A percentile compares a stretch with the other conserved stretches of the same genome.
These are phyloP conservation scores for Gobionotothen gibberifrons DNA, from an alignment of 2,797 vertebrate species.

Conservation along the genomic window DNA sequence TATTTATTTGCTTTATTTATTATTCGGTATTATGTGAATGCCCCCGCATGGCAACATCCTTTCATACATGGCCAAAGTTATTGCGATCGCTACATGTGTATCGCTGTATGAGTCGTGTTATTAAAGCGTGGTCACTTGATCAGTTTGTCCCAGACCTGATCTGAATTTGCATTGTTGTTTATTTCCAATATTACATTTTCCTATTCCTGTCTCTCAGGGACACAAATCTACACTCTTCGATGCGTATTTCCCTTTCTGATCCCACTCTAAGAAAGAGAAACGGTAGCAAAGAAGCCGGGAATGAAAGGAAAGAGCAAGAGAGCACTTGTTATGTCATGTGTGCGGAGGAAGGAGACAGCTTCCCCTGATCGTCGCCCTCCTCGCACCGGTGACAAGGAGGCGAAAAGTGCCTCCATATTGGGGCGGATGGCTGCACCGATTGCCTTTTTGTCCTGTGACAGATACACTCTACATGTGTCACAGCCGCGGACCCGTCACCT, in stretches of 20 bases:
- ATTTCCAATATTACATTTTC: slow-evolving; percentile 12
- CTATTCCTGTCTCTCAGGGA: slow-evolving; percentile 7
- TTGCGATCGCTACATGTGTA: not conserved
- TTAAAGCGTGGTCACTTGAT: slow-evolving; percentile 7
- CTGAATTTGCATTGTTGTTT: slow-evolving; percentile 20
- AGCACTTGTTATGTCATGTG: slow-evolving; percentile 58
- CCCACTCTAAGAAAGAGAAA: not conserved
- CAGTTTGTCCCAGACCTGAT: not conserved
- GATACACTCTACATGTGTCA: slow-evolving; percentile 70
- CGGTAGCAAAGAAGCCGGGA: slow-evolving; percentile 2
- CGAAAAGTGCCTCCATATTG: slow-evolving; percentile 45
- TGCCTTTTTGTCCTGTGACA: slow-evolving; percentile 75
- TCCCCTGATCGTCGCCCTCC: slow-evolving; percentile 48
- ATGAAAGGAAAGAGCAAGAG: slow-evolving; percentile 32
- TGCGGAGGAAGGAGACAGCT: slow-evolving; percentile 47
- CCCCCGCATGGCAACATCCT: slow-evolving; percentile 1
- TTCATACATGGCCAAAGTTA: too few species aligned
- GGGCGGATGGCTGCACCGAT: slow-evolving; percentile 55
- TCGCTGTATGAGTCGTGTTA: slow-evolving; percentile 8
- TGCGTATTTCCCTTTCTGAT: not conserved
- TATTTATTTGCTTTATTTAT: slow-evolving; percentile 44
- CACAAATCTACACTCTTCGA: slow-evolving; percentile 7
- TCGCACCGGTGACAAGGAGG: slow-evolving; percentile 46
- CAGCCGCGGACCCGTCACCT: slow-evolving; percentile 56
- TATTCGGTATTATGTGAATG: slow-evolving; percentile 10